These are phyloP conservation scores for Isurus oxyrinchus DNA, from an alignment of 2,113 vertebrate species.

Conservation along the genomic window DNA sequence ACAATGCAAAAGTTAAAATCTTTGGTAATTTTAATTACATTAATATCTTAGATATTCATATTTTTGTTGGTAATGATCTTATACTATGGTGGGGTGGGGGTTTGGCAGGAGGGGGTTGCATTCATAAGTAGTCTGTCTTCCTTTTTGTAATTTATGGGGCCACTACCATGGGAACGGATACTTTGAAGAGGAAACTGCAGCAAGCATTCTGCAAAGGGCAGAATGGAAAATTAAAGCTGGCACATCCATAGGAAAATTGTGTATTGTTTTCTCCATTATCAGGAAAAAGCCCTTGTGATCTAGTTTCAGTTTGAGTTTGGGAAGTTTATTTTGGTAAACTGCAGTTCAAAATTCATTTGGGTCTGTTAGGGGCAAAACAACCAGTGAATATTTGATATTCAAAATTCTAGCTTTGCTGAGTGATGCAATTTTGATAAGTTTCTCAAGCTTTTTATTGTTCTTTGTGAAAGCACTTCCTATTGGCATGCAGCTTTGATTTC, in stretches of 20 bases:
- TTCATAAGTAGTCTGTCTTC: not conserved
- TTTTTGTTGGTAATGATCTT: not conserved
- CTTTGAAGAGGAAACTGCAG: conserved; percentile 1
- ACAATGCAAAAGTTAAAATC: not conserved
- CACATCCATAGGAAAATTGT: conserved; percentile 24
- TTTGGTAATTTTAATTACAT: not conserved
- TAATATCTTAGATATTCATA: not conserved
- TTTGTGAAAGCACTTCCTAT: conserved; percentile 15
- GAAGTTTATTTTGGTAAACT: not conserved
- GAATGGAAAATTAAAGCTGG: conserved; percentile 27
- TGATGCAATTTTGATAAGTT: not conserved
- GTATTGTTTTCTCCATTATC: not conserved
- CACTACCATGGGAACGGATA: not conserved
- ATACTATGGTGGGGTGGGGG: too few relatives aligned
- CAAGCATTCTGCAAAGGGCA: not conserved
- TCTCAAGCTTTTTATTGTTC: not conserved
- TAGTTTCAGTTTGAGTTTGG: not conserved
- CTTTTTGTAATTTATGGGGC: conserved; percentile 11
- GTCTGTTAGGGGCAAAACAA: not conserved
- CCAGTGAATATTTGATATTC: not conserved
- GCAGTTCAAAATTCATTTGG: not conserved
- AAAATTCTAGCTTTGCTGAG: not conserved
- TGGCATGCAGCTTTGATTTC: not conserved
- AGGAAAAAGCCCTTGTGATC: not conserved
- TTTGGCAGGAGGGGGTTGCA: too few relatives aligned